A percentile compares a stretch with the other conserved stretches of the same genome.
Conservation (phyloP, 2,888 invertebrate genomes). For the Vandiemenella viatica region DNA sequence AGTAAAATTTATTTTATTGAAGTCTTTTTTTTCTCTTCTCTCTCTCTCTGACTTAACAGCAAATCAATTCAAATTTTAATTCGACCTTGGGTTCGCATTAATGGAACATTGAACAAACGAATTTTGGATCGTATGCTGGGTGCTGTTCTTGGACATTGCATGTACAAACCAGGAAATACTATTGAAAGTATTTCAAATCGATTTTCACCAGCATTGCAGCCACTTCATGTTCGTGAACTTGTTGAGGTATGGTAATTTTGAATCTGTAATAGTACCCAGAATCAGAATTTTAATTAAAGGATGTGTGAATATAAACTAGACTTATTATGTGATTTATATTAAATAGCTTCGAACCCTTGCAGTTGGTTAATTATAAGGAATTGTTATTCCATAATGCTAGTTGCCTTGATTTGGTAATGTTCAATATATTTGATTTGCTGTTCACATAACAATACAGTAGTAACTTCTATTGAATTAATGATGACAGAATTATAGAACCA, state of each 20-base stretch:
- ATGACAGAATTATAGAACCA: too few relatives aligned
- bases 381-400: too few relatives aligned
- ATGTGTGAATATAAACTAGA: too few relatives aligned
- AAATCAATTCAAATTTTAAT: conserved; percentile 27
- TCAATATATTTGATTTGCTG: too few relatives aligned
- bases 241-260: conserved; percentile 35
- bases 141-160: conserved; percentile 46
- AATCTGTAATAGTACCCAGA: too few relatives aligned
- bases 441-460: too few relatives aligned
- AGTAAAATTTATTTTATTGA: background rate
- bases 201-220: conserved; percentile 48
- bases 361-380: too few relatives aligned
- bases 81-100: conserved; percentile 59
- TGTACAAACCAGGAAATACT: conserved; percentile 42
- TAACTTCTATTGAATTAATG: too few relatives aligned
- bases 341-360: too few relatives aligned
- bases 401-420: too few relatives aligned
- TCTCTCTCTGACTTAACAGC: conserved; percentile 6
- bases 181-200: conserved; percentile 38
- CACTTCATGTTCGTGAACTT: conserved; percentile 44
- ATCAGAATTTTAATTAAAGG: too few relatives aligned
- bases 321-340: too few relatives aligned
- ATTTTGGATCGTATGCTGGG: conserved; percentile 54
- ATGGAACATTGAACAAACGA: conserved; percentile 52
- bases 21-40: background rate